Evolutionary conservation across 2,888 invertebrate genomes (phyloP).

Genomic region (Proisotoma minuta): DNA sequence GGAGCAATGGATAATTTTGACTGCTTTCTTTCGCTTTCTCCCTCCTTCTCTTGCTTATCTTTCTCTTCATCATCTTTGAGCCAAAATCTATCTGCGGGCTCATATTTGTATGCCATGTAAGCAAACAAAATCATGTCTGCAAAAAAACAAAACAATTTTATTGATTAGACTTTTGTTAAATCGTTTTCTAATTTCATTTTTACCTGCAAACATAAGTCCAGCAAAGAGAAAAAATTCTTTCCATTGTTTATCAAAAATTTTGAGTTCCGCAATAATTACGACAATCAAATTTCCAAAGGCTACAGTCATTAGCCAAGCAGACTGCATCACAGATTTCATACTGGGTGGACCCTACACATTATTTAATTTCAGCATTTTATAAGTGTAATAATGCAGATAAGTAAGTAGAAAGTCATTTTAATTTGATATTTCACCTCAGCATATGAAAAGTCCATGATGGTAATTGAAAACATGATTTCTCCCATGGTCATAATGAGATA

Average conservation of each 20-base stretch:
- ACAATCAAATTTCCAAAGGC: conserved; percentile 92
- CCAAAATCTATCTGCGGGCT: conserved; percentile 55
- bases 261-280: conserved; percentile 75
- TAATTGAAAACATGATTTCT: conserved; percentile 94
- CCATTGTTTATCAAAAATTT: conserved; percentile 71
- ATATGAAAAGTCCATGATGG: conserved; percentile 92
- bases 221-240: conserved; percentile 84
- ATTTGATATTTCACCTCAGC: conserved; percentile 59
- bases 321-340: conserved; percentile 92
- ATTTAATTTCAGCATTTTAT: too few relatives aligned
- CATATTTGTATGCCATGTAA: conserved; percentile 72
- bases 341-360: conserved; percentile 68
- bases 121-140: not conserved
- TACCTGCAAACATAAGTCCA: conserved; percentile 75
- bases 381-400: too few relatives aligned
- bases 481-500: conserved; percentile 83
- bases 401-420: not conserved
- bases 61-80: conserved; percentile 8
- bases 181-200: too few relatives aligned
- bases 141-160: too few relatives aligned
- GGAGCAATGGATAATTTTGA: too few relatives aligned
- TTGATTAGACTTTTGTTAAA: too few relatives aligned
- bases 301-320: conserved; percentile 86
- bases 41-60: conserved; percentile 17
- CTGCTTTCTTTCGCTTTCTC: too few relatives aligned